Percentiles rank a stretch among this genome's conserved stretches.
These are phyloP conservation scores for Aurelia sp. DNA, from an alignment of 30 jellyfish, hydroid and myxozoan genomes.

Conservation along the genomic window DNA sequence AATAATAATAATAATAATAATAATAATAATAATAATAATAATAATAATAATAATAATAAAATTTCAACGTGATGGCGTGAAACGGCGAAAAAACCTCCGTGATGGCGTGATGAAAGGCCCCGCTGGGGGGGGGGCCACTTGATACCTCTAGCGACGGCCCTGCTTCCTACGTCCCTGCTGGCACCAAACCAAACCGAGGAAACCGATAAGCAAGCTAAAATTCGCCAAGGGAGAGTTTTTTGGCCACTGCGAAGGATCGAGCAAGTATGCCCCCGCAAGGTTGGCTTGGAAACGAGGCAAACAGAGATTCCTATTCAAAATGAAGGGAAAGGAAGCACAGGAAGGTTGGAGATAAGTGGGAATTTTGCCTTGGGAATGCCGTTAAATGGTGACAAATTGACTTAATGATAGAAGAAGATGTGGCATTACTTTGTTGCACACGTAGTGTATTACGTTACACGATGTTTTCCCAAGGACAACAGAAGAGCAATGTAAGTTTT, in stretches of 20 bases:
- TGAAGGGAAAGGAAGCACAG: not conserved
- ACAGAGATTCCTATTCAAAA: not conserved
- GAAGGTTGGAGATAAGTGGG: not conserved
- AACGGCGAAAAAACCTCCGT: no score
- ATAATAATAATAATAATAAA: no score
- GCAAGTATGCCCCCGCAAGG: constrained; percentile 31
- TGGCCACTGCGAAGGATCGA: constrained; percentile 12
- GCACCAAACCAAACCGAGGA: no score
- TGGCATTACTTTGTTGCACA: constrained; percentile 94
- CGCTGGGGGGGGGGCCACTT: no score
- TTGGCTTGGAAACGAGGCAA: constrained; percentile 76
- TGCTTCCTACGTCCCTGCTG: no score
- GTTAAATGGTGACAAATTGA: not conserved
- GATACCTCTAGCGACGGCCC: no score
- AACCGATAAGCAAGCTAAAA: not conserved
- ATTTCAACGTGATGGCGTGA: no score
- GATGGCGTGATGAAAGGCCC: no score
- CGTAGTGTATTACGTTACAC: constrained; percentile 74
- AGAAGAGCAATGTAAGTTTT: constrained; percentile 77
- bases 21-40: no score
- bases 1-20: no score
- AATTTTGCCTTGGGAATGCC: no score
- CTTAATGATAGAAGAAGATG: constrained; percentile 25
- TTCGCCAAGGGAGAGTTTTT: not conserved
- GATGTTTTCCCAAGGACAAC: constrained; percentile 85